Conservation (phyloP, 1,140 invertebrate genomes). For the Melitaea cinxia region DNA sequence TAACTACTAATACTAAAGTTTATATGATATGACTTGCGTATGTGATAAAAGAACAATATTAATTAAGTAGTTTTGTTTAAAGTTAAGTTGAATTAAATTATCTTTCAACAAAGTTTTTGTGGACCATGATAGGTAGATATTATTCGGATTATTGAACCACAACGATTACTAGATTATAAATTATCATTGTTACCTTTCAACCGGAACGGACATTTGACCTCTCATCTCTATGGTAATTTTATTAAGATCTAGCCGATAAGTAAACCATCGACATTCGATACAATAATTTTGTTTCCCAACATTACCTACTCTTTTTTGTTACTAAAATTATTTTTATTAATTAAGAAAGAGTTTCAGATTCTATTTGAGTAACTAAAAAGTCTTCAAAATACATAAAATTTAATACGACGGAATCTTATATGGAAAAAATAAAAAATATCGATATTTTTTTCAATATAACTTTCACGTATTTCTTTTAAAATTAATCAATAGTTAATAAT, state of each 20-base stretch:
- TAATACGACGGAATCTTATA: no score
- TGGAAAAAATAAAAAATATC: no score
- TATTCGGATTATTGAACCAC: constrained; percentile 42
- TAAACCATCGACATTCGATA: constrained; percentile 2
- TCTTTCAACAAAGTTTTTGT: not conserved
- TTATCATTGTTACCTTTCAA: constrained; percentile 55
- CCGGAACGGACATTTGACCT: constrained; percentile 51
- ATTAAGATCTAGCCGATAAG: constrained; percentile 1
- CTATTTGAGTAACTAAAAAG: no score
- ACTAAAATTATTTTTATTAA: no score
- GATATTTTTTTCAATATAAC: not conserved
- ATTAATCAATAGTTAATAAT: not conserved
- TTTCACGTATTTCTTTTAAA: not conserved
- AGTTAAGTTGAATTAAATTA: not conserved
- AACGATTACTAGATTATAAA: constrained; percentile 35
- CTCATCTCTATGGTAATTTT: constrained; percentile 21
- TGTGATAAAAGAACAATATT: no score
- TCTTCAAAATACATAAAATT: no score
- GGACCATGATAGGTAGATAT: constrained; percentile 18
- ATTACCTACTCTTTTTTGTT: constrained; percentile 9
- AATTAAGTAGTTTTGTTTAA: no score
- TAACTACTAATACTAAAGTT: no score
- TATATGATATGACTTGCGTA: no score
- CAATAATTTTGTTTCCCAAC: constrained; percentile 1
- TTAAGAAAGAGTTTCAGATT: no score